Base-by-base conservation (phyloP, 2,797 vertebrate species). In the Acipenser ruthenus region DNA sequence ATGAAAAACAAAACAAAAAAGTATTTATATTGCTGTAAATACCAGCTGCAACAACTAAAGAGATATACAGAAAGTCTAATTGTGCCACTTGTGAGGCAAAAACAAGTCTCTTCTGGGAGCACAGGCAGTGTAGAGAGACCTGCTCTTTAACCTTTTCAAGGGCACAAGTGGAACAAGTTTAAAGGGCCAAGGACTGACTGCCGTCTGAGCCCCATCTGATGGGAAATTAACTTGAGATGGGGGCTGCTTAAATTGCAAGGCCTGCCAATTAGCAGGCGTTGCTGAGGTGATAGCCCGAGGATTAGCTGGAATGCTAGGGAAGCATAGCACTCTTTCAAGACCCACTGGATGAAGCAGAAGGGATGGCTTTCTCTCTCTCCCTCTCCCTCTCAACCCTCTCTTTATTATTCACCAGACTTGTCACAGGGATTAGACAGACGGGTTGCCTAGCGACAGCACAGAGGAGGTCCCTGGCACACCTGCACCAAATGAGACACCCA, bases 401-500 rank as follows among this genome's bases (percentile, higher is more conserved):
- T 82, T 86, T 85, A 83, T 80, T 82, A 84, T 83, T 80, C 82
- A 88, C 76, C 77, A 87, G 82, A 59, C 67, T 73, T 69, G 72
- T 67, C 65, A 53, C 65, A 68, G 65, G 69, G 72, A 90, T 90
- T 89, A 90, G 80, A 84, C 76, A 72, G 68, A 69, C 75, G 79
- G 80, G 87, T 91, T 92, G 88, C 89, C 86, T 87, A 83, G 87
- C 7, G 78, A 90, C 68, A 0, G 81, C 80, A 84, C 23, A 11
- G 80, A 82, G 82, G 66, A 68, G 71, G 60, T 68, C 63, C 63
- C 51, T 51, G 61, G 69, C 67, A 73, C 72, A 70, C 72, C 69
- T 70, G 69, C 72, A 62, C 50, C 66, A 67, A 70, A 68, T 56
- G 65, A 65, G 66, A 68, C 67, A 60, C 69, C 61, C 72, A 63